phyloP scores from a whole-genome alignment of 2,113 vertebrate species.

The Grus americana region DNA sequence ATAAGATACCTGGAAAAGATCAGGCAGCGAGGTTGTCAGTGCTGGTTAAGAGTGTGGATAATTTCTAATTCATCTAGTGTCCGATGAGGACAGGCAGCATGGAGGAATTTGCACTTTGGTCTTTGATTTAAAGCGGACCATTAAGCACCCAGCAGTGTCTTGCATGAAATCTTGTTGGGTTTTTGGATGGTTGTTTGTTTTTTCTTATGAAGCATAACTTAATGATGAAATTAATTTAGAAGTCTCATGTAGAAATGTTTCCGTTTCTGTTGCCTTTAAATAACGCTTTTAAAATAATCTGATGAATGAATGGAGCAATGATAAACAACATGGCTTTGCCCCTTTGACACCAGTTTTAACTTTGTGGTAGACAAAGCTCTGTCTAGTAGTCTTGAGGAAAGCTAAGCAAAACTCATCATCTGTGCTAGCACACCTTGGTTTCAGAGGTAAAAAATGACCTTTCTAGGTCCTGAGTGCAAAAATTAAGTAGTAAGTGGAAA shows the following conservation, averaged over 20 bases:
- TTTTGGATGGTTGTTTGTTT: background rate
- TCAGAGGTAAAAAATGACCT: background rate
- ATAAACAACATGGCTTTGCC: background rate
- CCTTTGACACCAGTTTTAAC: background rate
- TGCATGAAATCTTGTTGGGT: fast-evolving
- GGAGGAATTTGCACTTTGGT: background rate
- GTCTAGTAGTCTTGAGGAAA: background rate
- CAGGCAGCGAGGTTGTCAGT: background rate
- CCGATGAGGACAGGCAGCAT: background rate
- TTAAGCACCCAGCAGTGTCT: background rate
- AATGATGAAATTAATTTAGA: background rate
- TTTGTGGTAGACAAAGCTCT: background rate
- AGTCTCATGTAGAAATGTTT: background rate
- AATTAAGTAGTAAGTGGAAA: background rate
- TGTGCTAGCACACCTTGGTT: background rate
- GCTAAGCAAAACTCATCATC: background rate
- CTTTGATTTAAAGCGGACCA: background rate
- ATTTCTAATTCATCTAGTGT: background rate
- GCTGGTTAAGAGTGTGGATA: background rate
- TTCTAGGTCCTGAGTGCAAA: background rate
- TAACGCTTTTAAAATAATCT: background rate
- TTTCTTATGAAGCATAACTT: background rate
- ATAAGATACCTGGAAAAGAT: conserved; percentile 78
- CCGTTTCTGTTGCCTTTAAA: background rate
- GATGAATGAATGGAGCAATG: fast-evolving